Percentiles rank a stretch among this genome's conserved stretches.
These are phyloP conservation scores for Podarcis lilfordi DNA, from an alignment of 2,797 vertebrate species.

Conservation along the genomic window DNA sequence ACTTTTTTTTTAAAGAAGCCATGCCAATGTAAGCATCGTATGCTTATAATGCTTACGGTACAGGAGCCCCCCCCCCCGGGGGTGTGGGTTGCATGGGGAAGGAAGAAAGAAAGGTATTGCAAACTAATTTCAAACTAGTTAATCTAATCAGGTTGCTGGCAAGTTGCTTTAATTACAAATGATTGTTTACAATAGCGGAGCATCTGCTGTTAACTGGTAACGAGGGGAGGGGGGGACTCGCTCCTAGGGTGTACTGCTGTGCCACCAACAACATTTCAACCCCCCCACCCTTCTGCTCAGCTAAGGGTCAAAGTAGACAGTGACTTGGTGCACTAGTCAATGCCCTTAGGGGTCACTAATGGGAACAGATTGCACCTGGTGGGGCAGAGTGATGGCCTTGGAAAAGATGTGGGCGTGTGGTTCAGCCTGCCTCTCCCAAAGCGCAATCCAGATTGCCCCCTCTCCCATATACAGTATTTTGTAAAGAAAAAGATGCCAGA, in stretches of 20 bases:
- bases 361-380: background rate
- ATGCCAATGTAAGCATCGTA: constrained; percentile 64
- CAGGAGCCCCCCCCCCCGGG: background rate
- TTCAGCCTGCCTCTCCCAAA: background rate
- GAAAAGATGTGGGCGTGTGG: background rate
- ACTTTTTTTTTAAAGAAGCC: constrained; percentile 55
- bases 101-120: constrained; percentile 42
- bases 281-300: background rate
- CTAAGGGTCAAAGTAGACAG: background rate
- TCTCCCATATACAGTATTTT: too few species aligned
- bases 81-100: background rate
- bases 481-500: background rate
- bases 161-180: constrained; percentile 71
- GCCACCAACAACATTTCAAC: background rate
- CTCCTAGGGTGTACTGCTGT: background rate
- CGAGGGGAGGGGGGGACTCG: background rate
- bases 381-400: too few species aligned
- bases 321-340: background rate
- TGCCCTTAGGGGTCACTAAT: background rate
- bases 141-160: constrained; percentile 60
- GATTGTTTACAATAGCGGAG: constrained; percentile 41
- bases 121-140: constrained; percentile 66
- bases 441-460: background rate
- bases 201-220: constrained; percentile 39
- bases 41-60: constrained; percentile 69